These are phyloP conservation scores for Pholis gunnellus DNA, from an alignment of 2,113 vertebrate species.

Conservation along the genomic window DNA sequence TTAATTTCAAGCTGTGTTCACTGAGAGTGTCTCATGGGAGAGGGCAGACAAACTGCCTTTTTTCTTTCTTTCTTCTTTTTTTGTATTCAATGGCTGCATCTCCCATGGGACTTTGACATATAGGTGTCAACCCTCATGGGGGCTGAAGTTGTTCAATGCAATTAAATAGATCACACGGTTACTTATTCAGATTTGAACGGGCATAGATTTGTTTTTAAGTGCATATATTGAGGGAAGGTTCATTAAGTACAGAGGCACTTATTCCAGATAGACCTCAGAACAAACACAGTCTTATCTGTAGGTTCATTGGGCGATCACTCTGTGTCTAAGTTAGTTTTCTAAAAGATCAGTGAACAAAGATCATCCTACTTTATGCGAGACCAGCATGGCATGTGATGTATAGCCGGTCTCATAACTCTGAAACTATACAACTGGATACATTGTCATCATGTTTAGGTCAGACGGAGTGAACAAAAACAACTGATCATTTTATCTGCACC, in stretches of 20 bases:
- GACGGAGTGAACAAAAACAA: background rate
- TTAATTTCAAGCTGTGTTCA: conserved; percentile 7
- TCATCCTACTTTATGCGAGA: background rate
- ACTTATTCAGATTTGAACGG: background rate
- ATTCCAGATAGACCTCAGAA: conserved; percentile 13
- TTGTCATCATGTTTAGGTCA: background rate
- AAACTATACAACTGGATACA: background rate
- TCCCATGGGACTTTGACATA: conserved; percentile 14
- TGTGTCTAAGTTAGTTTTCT: background rate
- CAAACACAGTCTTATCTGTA: conserved; percentile 27
- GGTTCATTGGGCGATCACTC: conserved; percentile 2
- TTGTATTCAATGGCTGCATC: conserved; percentile 6
- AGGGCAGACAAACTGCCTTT: conserved; percentile 10
- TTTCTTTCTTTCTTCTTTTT: background rate
- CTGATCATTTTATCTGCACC: background rate
- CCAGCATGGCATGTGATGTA: conserved; percentile 23
- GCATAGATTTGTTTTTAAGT: conserved; percentile 7
- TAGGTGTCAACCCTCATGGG: background rate
- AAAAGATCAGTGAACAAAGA: background rate
- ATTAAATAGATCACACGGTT: background rate
- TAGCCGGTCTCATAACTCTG: background rate
- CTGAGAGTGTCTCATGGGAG: background rate
- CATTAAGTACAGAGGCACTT: conserved; percentile 4
- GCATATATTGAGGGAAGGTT: conserved; percentile 1
- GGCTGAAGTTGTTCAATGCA: background rate